Evolutionary conservation across 2,888 invertebrate species (phyloP).

Genomic region (Rotaria magnacalcarata): DNA sequence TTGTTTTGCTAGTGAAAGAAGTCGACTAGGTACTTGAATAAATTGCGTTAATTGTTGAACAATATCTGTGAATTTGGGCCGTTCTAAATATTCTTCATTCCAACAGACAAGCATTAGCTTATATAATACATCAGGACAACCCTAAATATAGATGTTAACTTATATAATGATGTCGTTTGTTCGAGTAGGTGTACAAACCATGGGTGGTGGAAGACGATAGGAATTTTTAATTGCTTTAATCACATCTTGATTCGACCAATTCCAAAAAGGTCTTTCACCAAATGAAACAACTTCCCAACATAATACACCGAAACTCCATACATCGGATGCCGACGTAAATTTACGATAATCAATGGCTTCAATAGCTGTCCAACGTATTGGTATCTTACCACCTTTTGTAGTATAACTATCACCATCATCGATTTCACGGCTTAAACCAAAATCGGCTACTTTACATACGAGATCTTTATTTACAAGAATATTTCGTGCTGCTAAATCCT

Average conservation of each 20-base stretch:
- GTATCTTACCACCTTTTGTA: constrained; percentile 84
- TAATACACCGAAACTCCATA: constrained; percentile 98
- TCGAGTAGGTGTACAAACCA: constrained; percentile 54
- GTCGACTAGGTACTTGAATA: not conserved
- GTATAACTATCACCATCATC: constrained; percentile 53
- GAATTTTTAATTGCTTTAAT: constrained; percentile 97
- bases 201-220: constrained; percentile 69
- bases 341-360: constrained; percentile 97
- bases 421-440: constrained; percentile 80
- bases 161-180: not conserved
- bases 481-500: constrained; percentile 90
- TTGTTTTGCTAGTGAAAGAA: constrained; percentile 24
- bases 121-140: constrained; percentile 94
- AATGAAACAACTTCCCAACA: constrained; percentile 99
- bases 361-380: constrained; percentile 96
- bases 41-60: not conserved
- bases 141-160: constrained; percentile 62
- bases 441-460: constrained; percentile 98
- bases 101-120: constrained; percentile 97
- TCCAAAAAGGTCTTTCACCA: constrained; percentile 98
- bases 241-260: constrained; percentile 99
- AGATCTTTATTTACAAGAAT: constrained; percentile 92
- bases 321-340: constrained; percentile 98
- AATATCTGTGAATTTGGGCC: constrained; percentile 74
- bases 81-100: constrained; percentile 91